These are phyloP conservation scores for Centropus bengalensis DNA, from an alignment of 2,113 vertebrate species.

Conservation along the genomic window DNA sequence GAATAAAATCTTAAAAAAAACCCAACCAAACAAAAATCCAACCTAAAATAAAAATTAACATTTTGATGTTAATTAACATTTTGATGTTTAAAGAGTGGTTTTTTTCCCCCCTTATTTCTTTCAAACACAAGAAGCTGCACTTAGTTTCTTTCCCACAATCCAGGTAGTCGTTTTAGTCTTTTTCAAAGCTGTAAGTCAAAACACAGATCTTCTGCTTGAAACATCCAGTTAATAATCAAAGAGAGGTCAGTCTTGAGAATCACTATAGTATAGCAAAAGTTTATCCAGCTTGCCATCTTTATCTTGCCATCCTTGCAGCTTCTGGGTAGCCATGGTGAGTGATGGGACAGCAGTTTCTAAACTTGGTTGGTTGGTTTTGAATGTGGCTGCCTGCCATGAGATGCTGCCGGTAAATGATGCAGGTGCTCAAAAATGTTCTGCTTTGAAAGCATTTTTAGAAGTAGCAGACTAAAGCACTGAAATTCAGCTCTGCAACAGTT, in stretches of 20 bases:
- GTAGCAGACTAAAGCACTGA: neutral
- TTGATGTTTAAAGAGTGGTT: neutral
- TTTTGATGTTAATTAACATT: neutral
- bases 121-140: neutral
- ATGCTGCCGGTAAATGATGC: slow-evolving; percentile 30
- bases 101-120: neutral
- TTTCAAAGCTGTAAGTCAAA: neutral
- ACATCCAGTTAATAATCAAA: neutral
- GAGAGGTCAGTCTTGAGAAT: neutral
- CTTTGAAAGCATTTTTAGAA: neutral
- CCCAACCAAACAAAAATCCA: neutral
- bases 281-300: neutral
- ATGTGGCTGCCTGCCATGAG: neutral
- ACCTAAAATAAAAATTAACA: neutral
- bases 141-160: neutral
- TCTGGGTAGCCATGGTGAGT: neutral
- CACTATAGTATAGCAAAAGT: neutral
- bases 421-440: slow-evolving; percentile 1
- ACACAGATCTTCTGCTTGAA: neutral
- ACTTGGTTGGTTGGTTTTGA: neutral
- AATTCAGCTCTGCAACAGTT: neutral
- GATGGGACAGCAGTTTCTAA: neutral
- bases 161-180: neutral
- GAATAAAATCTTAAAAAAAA: neutral
- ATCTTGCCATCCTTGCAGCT: neutral